A percentile compares a stretch with the other conserved stretches of the same genome.
Evolutionary conservation across 2,113 vertebrate genomes (phyloP).

Genomic region (Ginglymostoma cirratum): DNA sequence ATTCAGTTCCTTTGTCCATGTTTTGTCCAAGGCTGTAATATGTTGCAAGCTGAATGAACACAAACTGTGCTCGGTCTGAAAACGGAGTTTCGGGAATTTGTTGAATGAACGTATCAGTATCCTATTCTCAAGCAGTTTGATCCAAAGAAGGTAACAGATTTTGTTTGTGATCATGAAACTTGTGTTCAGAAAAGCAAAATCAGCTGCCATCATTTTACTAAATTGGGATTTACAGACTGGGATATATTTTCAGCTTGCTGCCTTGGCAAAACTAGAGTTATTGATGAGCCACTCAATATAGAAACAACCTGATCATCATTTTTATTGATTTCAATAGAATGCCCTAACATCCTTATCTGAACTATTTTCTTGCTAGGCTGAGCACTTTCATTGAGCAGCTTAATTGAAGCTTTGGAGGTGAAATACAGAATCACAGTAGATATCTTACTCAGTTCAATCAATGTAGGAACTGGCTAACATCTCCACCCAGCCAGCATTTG

Average conservation of each 20-base stretch:
- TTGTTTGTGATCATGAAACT: neutral
- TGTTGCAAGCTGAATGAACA: too few species aligned
- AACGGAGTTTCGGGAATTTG: too few species aligned
- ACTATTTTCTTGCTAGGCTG: neutral
- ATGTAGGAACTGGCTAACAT: neutral
- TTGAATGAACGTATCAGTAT: too few species aligned
- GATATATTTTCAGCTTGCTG: neutral
- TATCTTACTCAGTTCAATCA: neutral
- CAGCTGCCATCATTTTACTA: neutral
- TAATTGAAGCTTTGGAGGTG: neutral
- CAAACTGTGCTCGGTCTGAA: too few species aligned
- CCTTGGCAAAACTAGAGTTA: neutral
- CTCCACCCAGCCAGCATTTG: neutral
- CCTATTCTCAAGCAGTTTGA: too few species aligned
- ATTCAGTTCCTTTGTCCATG: too few species aligned
- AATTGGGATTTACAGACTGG: neutral
- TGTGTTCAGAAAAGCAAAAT: neutral
- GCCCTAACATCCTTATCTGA: neutral
- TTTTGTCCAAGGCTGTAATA: too few species aligned
- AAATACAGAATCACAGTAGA: neutral
- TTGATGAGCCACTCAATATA: neutral
- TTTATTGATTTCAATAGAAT: neutral
- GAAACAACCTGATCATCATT: neutral
- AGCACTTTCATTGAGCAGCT: neutral
- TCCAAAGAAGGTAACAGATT: too few species aligned